These are phyloP conservation scores for Irena cyanogastra DNA, from an alignment of 2,113 vertebrate species.

Conservation along the genomic window DNA sequence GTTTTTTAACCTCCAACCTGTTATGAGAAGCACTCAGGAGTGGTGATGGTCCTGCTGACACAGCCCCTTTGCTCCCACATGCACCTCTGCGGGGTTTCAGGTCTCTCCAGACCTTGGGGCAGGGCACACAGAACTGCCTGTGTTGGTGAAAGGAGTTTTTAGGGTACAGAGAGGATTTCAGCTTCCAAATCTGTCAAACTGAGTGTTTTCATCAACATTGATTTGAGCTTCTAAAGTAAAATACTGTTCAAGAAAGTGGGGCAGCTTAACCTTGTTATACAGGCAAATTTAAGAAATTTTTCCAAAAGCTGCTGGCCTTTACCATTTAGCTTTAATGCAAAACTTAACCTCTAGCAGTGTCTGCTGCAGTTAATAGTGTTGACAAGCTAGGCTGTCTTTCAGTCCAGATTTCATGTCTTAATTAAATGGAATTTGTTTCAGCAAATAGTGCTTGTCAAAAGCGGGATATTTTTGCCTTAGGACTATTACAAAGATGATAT, in stretches of 20 bases:
- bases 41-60: background rate
- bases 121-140: background rate
- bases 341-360: background rate
- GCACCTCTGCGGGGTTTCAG: background rate
- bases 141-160: background rate
- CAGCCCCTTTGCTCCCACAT: background rate
- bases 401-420: constrained; percentile 11
- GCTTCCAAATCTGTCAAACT: background rate
- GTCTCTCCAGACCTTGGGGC: background rate
- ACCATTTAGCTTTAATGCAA: background rate
- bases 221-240: background rate
- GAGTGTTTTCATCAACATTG: background rate
- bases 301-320: background rate
- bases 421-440: constrained; percentile 59
- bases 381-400: constrained; percentile 31
- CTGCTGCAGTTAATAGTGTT: background rate
- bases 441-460: constrained; percentile 52
- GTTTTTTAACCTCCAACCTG: background rate
- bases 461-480: background rate
- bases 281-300: background rate
- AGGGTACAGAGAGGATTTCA: background rate
- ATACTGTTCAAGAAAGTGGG: background rate
- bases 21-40: background rate
- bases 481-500: constrained; percentile 25
- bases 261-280: background rate